A percentile compares a stretch with the other conserved stretches of the same genome.
Evolutionary conservation across 2,797 vertebrate species (phyloP).

Genomic region (Catamblyrhynchus diadema): DNA sequence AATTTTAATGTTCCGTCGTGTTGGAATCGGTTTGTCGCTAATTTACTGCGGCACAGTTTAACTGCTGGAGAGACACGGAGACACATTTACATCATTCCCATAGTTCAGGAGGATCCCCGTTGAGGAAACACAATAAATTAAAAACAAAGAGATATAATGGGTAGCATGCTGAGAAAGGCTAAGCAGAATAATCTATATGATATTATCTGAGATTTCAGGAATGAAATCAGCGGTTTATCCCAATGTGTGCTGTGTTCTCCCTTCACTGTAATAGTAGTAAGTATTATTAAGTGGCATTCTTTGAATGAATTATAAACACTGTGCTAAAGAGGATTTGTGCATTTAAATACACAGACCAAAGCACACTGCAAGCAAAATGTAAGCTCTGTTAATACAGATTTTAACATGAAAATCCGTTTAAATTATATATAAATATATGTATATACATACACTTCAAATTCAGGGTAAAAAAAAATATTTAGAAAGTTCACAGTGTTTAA

Average conservation of each 20-base stretch:
- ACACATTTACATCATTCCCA: slow-evolving; percentile 4
- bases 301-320: neutral
- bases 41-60: slow-evolving; percentile 21
- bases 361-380: neutral
- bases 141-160: slow-evolving; percentile 23
- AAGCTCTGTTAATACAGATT: neutral
- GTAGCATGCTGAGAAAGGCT: neutral
- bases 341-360: neutral
- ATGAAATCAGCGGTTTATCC: neutral
- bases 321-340: neutral
- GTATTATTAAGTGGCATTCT: neutral
- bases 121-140: slow-evolving; percentile 61
- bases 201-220: neutral
- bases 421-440: neutral
- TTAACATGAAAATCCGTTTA: neutral
- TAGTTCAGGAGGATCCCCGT: slow-evolving; percentile 8
- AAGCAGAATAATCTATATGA: slow-evolving; percentile 31
- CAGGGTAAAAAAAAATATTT: neutral
- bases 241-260: neutral
- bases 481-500: neutral
- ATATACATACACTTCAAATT: neutral
- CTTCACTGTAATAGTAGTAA: neutral
- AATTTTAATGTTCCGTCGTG: neutral
- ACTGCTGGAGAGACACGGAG: neutral
- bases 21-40: neutral